Conservation (phyloP, 1,140 invertebrate genomes). For the Drosophila dunni region DNA sequence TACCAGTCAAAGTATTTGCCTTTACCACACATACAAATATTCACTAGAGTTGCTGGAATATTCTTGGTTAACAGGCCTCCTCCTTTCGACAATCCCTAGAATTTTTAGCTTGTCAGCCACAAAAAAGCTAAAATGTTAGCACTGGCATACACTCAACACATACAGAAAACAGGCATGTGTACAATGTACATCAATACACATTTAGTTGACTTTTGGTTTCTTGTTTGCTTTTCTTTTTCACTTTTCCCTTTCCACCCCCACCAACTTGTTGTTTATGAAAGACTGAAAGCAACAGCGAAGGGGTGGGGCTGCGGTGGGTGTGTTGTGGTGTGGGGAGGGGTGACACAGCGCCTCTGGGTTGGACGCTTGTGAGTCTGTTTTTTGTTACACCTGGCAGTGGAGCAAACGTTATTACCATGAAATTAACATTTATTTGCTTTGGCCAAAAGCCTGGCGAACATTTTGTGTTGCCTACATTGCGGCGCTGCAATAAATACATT, state of each 20-base stretch:
- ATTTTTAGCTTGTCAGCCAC: no score
- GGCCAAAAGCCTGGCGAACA: slow-evolving; percentile 33
- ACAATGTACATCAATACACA: slow-evolving; percentile 44
- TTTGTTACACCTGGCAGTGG: slow-evolving; percentile 60
- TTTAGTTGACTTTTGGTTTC: slow-evolving; percentile 55
- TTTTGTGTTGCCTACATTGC: slow-evolving; percentile 46
- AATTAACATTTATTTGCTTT: slow-evolving; percentile 81
- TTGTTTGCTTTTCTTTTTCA: slow-evolving; percentile 28
- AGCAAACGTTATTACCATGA: slow-evolving; percentile 76
- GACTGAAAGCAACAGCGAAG: background rate
- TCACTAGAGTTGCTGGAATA: no score
- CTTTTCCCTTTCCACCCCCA: no score
- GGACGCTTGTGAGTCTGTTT: slow-evolving; percentile 20
- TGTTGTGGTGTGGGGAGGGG: background rate
- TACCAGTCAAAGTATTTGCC: slow-evolving; percentile 50
- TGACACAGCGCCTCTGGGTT: slow-evolving; percentile 10
- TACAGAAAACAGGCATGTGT: slow-evolving; percentile 30
- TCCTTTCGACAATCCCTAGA: no score
- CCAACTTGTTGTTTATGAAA: slow-evolving; percentile 31
- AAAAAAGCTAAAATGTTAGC: no score
- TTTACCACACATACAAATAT: slow-evolving; percentile 18
- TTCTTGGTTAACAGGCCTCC: no score
- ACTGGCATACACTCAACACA: slow-evolving; percentile 11
- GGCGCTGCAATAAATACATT: slow-evolving; percentile 74
- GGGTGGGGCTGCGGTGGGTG: background rate